These are phyloP conservation scores for Eupithecia inturbata DNA, from an alignment of 2,888 invertebrate genomes.

Conservation along the genomic window DNA sequence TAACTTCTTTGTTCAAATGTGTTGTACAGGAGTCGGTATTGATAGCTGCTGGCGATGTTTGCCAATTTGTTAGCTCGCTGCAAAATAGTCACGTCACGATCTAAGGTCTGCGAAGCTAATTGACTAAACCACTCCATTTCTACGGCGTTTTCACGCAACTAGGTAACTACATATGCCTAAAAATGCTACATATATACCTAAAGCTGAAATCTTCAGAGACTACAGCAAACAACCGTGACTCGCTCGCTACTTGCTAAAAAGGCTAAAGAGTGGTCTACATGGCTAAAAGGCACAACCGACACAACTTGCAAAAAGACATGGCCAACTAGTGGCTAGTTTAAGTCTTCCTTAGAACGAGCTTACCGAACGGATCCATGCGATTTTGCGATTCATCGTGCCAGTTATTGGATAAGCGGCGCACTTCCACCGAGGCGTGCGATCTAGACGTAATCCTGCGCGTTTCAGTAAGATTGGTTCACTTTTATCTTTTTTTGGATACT, in stretches of 20 bases:
- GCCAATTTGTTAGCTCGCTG: no score
- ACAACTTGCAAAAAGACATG: background rate
- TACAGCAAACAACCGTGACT: background rate
- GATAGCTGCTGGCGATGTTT: no score
- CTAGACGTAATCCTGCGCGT: slow-evolving; percentile 15
- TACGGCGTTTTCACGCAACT: no score
- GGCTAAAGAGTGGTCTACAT: background rate
- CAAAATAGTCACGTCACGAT: no score
- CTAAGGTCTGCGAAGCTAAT: no score
- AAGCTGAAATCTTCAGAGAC: background rate
- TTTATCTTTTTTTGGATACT: background rate
- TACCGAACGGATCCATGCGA: slow-evolving; percentile 44
- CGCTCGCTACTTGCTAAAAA: background rate
- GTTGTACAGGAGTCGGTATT: no score
- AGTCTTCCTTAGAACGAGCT: slow-evolving; percentile 29
- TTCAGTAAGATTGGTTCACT: slow-evolving; percentile 18
- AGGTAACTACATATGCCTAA: background rate
- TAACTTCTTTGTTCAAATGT: background rate
- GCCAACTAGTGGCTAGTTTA: background rate
- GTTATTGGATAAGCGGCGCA: slow-evolving; percentile 42
- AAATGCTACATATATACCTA: background rate
- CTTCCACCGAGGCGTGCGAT: slow-evolving; percentile 14
- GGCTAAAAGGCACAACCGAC: background rate
- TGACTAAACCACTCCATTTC: no score
- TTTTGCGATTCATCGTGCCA: slow-evolving; percentile 45